Percentiles rank a stretch among this genome's conserved stretches.
Evolutionary conservation across 2,888 invertebrate species (phyloP).

Genomic region (Nebria salina): DNA sequence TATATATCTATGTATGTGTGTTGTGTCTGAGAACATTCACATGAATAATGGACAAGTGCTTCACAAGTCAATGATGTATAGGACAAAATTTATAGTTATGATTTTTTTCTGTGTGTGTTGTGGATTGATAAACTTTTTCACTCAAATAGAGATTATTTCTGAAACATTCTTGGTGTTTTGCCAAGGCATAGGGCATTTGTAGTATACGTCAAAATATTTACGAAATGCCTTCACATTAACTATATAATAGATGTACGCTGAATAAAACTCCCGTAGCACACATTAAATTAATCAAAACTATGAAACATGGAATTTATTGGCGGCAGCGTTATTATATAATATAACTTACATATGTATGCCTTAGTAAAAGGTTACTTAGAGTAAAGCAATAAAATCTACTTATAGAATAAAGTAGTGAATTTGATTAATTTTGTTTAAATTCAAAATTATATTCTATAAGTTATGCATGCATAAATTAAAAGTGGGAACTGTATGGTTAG

Average conservation of each 20-base stretch:
- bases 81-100: neutral
- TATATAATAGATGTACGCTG: too few species aligned
- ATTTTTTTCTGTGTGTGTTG: neutral
- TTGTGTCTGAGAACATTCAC: neutral
- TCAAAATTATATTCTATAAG: neutral
- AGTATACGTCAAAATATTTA: too few species aligned
- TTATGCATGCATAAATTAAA: neutral
- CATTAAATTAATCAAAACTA: too few species aligned
- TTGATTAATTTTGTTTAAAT: neutral
- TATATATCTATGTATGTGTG: neutral
- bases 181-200: neutral
- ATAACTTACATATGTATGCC: too few species aligned
- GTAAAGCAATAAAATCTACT: too few species aligned
- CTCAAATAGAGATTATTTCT: neutral
- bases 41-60: neutral
- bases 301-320: too few species aligned
- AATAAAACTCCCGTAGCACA: too few species aligned
- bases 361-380: too few species aligned
- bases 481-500: neutral
- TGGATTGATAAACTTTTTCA: neutral
- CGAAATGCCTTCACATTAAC: too few species aligned
- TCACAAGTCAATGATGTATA: constrained; percentile 1
- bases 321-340: too few species aligned
- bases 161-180: neutral
- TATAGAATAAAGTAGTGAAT: too few species aligned